Percentiles rank a stretch among this genome's conserved stretches.
Conservation (phyloP, 2,888 invertebrate species). For the Macrophya alboannulata region DNA sequence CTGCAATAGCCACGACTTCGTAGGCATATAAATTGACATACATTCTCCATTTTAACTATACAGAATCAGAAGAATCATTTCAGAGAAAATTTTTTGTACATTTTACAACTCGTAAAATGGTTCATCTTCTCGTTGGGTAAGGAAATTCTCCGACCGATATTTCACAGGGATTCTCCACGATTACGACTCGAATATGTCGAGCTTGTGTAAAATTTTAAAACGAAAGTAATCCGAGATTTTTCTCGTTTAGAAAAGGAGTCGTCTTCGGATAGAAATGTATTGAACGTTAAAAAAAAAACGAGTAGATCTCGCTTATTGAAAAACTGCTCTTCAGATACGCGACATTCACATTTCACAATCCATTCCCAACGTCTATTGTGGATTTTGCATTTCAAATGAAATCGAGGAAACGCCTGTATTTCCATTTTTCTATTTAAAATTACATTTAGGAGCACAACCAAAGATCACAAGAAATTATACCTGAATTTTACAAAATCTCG, state of each 20-base stretch:
- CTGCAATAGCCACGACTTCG: neutral
- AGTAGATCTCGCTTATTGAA: neutral
- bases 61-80: neutral
- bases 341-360: neutral
- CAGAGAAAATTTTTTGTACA: neutral
- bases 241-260: neutral
- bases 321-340: neutral
- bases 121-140: too few relatives aligned
- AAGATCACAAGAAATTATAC: neutral
- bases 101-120: neutral
- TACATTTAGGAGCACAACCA: neutral
- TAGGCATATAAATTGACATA: neutral
- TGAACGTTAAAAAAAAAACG: neutral
- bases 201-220: neutral
- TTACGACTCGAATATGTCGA: neutral
- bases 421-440: neutral
- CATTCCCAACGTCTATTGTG: neutral
- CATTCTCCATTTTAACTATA: neutral
- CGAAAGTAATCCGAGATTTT: constrained; percentile 4
- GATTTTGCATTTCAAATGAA: neutral
- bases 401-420: too few relatives aligned
- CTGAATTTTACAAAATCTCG: neutral
- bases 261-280: neutral
- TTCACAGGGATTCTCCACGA: neutral
- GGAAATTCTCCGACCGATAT: neutral